Evolutionary conservation across 2,797 vertebrate species (phyloP), one percentile per base, ranked within the genome.

Genomic region (Stomatorhinus walkeri): DNA sequence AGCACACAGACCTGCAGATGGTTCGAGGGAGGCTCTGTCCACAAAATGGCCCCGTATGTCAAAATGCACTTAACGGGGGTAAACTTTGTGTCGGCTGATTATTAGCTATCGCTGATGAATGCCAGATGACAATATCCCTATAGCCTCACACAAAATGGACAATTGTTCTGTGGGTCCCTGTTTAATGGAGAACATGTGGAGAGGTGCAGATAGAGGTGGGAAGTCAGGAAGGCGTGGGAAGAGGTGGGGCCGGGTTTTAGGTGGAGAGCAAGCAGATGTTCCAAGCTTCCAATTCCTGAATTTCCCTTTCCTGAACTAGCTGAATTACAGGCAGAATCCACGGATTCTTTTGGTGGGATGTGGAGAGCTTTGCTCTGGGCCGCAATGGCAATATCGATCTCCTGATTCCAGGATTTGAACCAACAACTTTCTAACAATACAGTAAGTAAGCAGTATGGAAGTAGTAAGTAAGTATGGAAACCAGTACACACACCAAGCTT

Each of bases 91-190:
- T 9, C 72, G 36, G 24, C 52, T 83, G 81, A 89, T 88, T 52
- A 68, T 91, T 90, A 90, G 88, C 81, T 40, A 36, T 24, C 16
- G 68, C 85, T 91, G 91, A 91, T 91, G 40, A 51, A 86, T 89
- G 89, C 89, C 90, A 91, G 91, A 91, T 90, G 89, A 89, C 46
- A 48, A 9, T 49, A 54, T 56, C 52, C 85, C 51, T 36, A 24
- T 87, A 87, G 59, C 81, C 87, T 89, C 89, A 9, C 72, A 90
- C 68, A 89, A 83, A 89, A 89, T 64, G 12, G 49, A 61, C 72
- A 87, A 91, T 91, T 92, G 90, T 92, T 90, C 88, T 68, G 61
- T 51, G 79, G 89, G 87, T 87, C 89, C n/a, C 10, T 76, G 61
- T 9, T 51, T 91, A 91, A 92, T 88, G 22, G 87, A 28, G 84